Percentiles rank a stretch among this genome's conserved stretches.
Conservation (phyloP, 2,888 invertebrate species). For the Pyrgus malvae region DNA sequence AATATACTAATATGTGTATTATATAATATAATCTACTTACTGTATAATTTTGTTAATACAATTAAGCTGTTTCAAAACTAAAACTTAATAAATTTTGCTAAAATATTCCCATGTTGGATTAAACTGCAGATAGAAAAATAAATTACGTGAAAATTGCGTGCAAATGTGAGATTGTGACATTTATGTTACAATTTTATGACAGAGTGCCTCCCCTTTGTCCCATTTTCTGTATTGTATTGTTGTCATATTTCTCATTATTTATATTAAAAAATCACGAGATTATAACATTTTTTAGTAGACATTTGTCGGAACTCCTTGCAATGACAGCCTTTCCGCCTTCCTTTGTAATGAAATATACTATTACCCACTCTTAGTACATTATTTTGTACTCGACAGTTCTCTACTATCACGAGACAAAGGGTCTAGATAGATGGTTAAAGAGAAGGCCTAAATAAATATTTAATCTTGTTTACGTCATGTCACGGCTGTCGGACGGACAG, state of each 20-base stretch:
- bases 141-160: conserved; percentile 8
- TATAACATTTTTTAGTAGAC: too few species aligned
- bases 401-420: background rate
- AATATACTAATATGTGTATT: too few species aligned
- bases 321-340: too few species aligned
- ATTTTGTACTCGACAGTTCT: background rate
- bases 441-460: background rate
- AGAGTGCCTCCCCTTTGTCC: background rate
- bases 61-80: background rate
- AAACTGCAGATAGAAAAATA: background rate
- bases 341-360: too few species aligned
- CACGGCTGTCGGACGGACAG: background rate
- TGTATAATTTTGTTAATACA: too few species aligned
- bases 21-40: too few species aligned
- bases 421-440: background rate
- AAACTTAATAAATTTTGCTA: background rate
- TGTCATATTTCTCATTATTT: background rate
- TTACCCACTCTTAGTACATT: background rate
- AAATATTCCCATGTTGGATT: background rate
- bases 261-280: background rate
- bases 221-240: background rate
- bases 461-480: background rate
- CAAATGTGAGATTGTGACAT: background rate
- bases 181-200: conserved; percentile 8
- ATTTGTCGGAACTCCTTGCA: too few species aligned